Percentiles rank a stretch among this genome's conserved stretches.
Conservation (phyloP, 1,140 invertebrate genomes). For the Trichogramma pretiosum region DNA sequence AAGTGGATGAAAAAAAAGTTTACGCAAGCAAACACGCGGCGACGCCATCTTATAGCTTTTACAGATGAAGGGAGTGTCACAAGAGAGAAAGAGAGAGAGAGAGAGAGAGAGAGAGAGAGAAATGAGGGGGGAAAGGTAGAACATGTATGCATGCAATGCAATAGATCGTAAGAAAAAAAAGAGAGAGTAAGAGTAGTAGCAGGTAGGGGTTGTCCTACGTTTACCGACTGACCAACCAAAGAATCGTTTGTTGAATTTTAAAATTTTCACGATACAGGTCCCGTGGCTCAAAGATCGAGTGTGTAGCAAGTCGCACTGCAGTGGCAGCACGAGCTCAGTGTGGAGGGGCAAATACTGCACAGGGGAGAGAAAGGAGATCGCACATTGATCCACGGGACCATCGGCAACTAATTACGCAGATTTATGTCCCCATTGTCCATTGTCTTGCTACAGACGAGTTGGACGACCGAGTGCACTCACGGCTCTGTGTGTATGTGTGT, state of each 20-base stretch:
- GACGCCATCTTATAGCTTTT: conserved; percentile 9
- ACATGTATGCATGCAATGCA: not conserved
- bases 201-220: conserved; percentile 42
- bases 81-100: conserved; percentile 3
- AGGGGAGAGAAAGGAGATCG: conserved; percentile 40
- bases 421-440: conserved; percentile 59
- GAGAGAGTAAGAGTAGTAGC: too few species aligned
- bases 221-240: conserved; percentile 42
- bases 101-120: too few species aligned
- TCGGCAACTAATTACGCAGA: conserved; percentile 59
- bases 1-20: too few species aligned
- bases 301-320: too few species aligned
- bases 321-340: too few species aligned
- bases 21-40: too few species aligned
- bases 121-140: too few species aligned
- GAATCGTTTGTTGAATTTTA: conserved; percentile 38
- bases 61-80: conserved; percentile 16
- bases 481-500: too few species aligned
- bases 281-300: too few species aligned
- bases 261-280: not conserved
- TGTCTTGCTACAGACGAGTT: conserved; percentile 44
- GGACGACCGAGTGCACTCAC: too few species aligned
- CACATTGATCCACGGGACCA: conserved; percentile 44
- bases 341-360: not conserved
- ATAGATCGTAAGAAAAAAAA: too few species aligned